phyloP scores from a whole-genome alignment of 2,113 vertebrate genomes.

The Microcebus lehilahytsara region DNA sequence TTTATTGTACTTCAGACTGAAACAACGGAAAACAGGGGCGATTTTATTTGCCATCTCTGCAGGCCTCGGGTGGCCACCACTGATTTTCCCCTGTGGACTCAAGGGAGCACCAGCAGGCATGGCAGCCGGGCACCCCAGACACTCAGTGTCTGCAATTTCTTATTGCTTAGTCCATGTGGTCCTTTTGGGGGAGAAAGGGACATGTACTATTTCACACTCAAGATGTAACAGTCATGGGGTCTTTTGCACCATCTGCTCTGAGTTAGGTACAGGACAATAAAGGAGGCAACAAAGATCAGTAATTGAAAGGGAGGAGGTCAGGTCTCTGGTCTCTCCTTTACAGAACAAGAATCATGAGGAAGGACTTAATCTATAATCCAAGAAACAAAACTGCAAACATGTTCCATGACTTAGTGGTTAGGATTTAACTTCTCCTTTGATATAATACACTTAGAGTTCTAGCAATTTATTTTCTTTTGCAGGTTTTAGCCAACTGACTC shows the following conservation, averaged over 20 bases:
- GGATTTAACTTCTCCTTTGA: not conserved
- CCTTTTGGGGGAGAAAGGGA: not conserved
- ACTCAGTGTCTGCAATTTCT: not conserved
- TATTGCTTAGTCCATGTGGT: not conserved
- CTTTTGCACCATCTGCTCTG: not conserved
- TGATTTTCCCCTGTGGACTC: not conserved
- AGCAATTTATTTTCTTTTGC: not conserved
- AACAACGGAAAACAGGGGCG: not conserved
- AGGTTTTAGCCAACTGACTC: not conserved
- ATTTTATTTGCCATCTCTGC: not conserved
- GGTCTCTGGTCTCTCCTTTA: not conserved
- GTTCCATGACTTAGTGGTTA: not conserved
- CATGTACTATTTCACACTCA: not conserved
- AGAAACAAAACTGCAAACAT: not conserved
- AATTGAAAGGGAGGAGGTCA: not conserved
- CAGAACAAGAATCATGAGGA: not conserved
- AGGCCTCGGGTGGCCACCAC: not conserved
- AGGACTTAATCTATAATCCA: not conserved
- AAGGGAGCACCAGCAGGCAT: fast-evolving
- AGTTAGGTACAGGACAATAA: not conserved
- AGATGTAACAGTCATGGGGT: not conserved
- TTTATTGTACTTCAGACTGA: no score
- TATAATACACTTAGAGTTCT: not conserved
- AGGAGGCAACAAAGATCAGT: not conserved
- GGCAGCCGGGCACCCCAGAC: fast-evolving